phyloP scores from a whole-genome alignment of 2,888 invertebrate species.

The Caenorhabditis sp. region DNA sequence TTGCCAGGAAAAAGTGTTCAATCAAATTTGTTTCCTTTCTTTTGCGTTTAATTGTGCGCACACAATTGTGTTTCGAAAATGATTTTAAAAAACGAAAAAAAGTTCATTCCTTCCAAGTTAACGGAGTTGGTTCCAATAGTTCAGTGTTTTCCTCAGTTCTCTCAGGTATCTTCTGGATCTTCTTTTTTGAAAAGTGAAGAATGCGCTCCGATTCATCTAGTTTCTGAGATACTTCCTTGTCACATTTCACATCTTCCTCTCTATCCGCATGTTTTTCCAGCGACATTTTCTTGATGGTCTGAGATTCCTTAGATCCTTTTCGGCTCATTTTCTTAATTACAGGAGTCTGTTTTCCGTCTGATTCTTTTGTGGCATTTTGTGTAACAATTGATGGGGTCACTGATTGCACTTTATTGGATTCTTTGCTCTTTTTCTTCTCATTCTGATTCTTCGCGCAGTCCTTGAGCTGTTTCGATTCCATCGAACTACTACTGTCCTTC shows the following conservation, averaged over 20 bases:
- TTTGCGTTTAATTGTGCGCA: background rate
- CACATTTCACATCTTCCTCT: slow-evolving; percentile 22
- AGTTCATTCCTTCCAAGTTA: slow-evolving; percentile 15
- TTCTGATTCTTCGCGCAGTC: background rate
- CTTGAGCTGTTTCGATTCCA: background rate
- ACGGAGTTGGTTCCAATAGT: slow-evolving; percentile 19
- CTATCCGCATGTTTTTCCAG: background rate
- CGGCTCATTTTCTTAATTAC: background rate
- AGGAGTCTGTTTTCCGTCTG: background rate
- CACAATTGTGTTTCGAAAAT: too few relatives aligned
- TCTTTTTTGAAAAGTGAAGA: slow-evolving; percentile 20
- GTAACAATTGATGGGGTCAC: background rate
- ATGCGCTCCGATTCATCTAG: slow-evolving; percentile 18
- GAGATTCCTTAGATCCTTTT: background rate
- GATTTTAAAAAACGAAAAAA: too few relatives aligned
- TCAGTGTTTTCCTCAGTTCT: slow-evolving; percentile 3
- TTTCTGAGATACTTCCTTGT: slow-evolving; percentile 28
- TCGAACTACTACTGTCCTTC: slow-evolving; percentile 19
- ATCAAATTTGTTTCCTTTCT: too few relatives aligned
- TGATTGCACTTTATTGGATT: background rate
- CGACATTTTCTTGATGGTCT: slow-evolving; percentile 3
- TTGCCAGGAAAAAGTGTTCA: background rate
- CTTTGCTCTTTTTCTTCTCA: background rate
- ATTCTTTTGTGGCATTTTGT: background rate
- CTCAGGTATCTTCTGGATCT: background rate